phyloP scores from a whole-genome alignment of 2,797 vertebrate genomes.

The Enteromius treurensis region DNA sequence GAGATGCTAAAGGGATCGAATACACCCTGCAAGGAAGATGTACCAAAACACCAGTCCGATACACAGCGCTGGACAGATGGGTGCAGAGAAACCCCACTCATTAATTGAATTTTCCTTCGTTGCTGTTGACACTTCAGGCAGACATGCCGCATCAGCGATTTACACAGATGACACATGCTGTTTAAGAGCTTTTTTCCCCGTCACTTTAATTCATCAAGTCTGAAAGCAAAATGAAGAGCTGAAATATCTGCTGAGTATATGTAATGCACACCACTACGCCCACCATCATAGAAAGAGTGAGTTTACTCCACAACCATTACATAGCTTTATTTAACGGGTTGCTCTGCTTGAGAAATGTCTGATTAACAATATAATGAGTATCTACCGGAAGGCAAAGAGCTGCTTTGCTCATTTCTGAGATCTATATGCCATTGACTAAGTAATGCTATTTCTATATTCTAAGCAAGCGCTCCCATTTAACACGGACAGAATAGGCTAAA shows the following conservation, averaged over 20 bases:
- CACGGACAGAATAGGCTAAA: background rate
- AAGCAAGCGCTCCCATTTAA: background rate
- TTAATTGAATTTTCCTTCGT: conserved; percentile 43
- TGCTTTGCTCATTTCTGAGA: background rate
- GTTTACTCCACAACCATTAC: background rate
- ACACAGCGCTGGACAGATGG: background rate
- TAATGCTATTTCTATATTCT: background rate
- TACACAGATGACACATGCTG: conserved; percentile 37
- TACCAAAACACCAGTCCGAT: background rate
- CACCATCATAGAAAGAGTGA: conserved; percentile 8
- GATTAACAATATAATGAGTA: conserved; percentile 8
- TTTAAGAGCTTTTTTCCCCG: conserved; percentile 19
- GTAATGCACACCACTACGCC: background rate
- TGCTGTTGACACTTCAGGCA: conserved; percentile 33
- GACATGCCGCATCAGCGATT: conserved; percentile 45
- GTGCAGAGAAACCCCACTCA: conserved; percentile 16
- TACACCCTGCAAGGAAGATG: background rate
- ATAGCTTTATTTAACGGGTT: conserved; percentile 7
- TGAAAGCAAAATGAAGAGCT: conserved; percentile 34
- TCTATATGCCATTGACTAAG: background rate
- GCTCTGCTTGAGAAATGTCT: background rate
- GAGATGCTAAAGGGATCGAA: background rate
- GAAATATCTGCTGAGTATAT: conserved; percentile 46
- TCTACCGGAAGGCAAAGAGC: background rate
- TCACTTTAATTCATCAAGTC: conserved; percentile 51